Evolutionary conservation across 1,140 invertebrate species (phyloP).

Genomic region (Drosophila triauraria): DNA sequence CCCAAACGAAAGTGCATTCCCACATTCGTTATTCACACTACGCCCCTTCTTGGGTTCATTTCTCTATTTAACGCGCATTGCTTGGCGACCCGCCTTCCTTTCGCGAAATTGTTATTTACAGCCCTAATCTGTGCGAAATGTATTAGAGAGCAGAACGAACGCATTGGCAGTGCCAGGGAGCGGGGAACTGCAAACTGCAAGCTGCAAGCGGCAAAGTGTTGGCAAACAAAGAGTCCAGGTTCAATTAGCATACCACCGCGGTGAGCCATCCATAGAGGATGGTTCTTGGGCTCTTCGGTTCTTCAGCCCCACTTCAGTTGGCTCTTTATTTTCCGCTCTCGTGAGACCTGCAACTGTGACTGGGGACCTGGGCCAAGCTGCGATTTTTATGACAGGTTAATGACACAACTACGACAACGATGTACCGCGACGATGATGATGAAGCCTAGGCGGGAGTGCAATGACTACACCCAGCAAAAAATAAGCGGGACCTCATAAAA

Average conservation of each 20-base stretch:
- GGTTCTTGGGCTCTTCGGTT: conserved; percentile 7
- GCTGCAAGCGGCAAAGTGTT: conserved; percentile 65
- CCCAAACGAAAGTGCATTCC: conserved; percentile 46
- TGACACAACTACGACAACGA: conserved; percentile 58
- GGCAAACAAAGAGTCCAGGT: conserved; percentile 70
- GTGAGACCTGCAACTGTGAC: conserved; percentile 56
- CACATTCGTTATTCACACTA: conserved; percentile 32
- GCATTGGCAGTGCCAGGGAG: conserved; percentile 21
- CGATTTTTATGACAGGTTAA: conserved; percentile 82
- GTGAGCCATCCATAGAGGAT: conserved; percentile 62
- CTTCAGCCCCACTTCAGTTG: not conserved
- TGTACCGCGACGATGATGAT: conserved; percentile 33
- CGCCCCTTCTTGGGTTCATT: conserved; percentile 2
- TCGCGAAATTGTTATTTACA: conserved; percentile 79
- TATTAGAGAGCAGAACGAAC: conserved; percentile 73
- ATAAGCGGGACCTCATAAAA: not conserved
- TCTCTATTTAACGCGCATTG: conserved; percentile 55
- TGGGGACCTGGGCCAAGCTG: conserved; percentile 52
- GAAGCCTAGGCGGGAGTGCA: conserved; percentile 43
- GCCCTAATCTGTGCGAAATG: conserved; percentile 77
- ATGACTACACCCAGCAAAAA: conserved; percentile 44
- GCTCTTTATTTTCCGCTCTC: conserved; percentile 13
- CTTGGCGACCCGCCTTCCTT: conserved; percentile 43
- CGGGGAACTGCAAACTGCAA: conserved; percentile 8
- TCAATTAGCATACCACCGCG: conserved; percentile 78